Evolutionary conservation across 2,113 vertebrate genomes (phyloP).

Genomic region (Promerops cafer): DNA sequence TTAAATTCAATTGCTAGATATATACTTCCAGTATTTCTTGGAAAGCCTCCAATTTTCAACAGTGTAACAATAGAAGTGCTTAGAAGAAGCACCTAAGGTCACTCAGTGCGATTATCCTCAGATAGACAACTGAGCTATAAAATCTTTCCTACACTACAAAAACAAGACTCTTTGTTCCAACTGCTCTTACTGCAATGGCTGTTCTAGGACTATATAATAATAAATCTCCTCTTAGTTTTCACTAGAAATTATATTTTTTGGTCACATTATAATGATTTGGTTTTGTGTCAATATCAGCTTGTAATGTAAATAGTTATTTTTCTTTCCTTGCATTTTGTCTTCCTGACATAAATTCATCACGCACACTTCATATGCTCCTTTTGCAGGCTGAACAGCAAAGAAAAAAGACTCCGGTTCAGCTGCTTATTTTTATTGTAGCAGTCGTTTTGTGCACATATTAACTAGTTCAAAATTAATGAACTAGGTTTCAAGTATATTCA

Average conservation of each 20-base stretch:
- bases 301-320: background rate
- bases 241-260: background rate
- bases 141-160: background rate
- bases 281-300: background rate
- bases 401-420: background rate
- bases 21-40: background rate
- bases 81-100: background rate
- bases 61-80: background rate
- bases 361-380: background rate
- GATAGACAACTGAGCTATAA: background rate
- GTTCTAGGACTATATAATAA: background rate
- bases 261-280: background rate
- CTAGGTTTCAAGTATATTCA: background rate
- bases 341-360: fast-evolving
- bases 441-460: background rate
- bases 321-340: background rate
- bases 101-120: background rate
- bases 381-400: background rate
- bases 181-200: background rate
- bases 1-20: background rate
- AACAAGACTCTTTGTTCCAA: background rate
- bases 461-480: background rate
- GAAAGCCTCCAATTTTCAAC: background rate
- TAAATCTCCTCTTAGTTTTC: background rate
- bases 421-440: background rate